Evolutionary conservation across 37 sponge, comb jelly and placozoan genomes (phyloP).

Genomic region (Hormiphora californensis): DNA sequence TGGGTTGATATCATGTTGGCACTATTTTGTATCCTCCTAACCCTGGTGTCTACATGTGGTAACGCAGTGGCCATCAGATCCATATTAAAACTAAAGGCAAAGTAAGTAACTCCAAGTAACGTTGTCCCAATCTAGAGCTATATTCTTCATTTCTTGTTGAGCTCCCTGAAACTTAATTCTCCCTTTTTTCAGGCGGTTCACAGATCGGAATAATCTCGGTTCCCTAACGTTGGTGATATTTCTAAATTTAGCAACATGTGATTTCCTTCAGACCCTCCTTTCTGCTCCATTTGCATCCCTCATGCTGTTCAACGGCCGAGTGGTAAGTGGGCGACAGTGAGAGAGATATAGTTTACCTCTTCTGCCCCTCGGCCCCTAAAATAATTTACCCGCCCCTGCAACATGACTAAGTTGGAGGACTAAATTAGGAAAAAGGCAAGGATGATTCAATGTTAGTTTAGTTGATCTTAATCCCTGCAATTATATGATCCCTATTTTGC

Average conservation of each 20-base stretch:
- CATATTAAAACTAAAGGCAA: not conserved
- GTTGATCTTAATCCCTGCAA: too few species aligned
- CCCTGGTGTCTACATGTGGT: conserved; percentile 17
- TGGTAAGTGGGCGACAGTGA: too few species aligned
- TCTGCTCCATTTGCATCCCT: conserved; percentile 47
- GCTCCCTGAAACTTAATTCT: not conserved
- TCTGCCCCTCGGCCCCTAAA: too few species aligned
- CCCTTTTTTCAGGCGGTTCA: not conserved
- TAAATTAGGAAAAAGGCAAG: too few species aligned
- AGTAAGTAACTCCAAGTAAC: not conserved
- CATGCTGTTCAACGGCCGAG: conserved; percentile 30
- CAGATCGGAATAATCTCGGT: conserved; percentile 39
- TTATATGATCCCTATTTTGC: too few species aligned
- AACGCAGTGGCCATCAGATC: conserved; percentile 9
- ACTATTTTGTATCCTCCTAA: not conserved
- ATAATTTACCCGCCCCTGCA: too few species aligned
- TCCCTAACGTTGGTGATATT: conserved; percentile 44
- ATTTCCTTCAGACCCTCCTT: conserved; percentile 36
- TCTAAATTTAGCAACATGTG: conserved; percentile 38
- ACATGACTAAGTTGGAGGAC: too few species aligned
- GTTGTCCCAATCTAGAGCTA: not conserved
- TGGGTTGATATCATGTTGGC: conserved; percentile 1
- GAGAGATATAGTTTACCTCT: too few species aligned
- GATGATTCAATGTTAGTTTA: too few species aligned
- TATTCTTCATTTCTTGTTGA: not conserved